Base-by-base conservation (phyloP, 2,888 invertebrate species). In the Parnassius glacialis region DNA sequence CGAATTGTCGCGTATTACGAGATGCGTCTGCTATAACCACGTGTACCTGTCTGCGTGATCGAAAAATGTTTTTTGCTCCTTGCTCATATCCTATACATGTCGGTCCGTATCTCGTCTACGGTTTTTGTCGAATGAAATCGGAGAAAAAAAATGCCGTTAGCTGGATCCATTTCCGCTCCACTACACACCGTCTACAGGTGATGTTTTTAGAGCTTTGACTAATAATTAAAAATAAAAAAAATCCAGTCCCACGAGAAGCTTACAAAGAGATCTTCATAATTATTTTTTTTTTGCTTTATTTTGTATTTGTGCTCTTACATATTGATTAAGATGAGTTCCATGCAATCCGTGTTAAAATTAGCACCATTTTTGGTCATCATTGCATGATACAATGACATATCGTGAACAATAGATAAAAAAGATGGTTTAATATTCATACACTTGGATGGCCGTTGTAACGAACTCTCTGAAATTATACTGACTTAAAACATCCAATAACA, bases 131-230 rank as follows among this genome's bases (percentile, higher is more conserved):
- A 79, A 80, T 81, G 80, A 80, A 81, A 78, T 73, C 70, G 74
- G 78, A 72, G 75, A 80, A 48, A 59, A n/a, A 88, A 84, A 86
- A 74, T 77, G 70, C 89, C 90, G 90, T 90, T 90, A 90, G 81
- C 75, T 81, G 81, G 80, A 85, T 87, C 82, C 84, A 81, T 90
- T 90, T 90, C 89, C 89, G 90, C 89, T 81, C 80, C 81, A 84
- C 81, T 88, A 83, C 84, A 77, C 87, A 77, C 76, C 82, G 83
- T 81, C 77, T 85, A 89, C 88, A 87, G 88, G 88, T 90, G 88
- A 85, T 82, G 83, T 81, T 85, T 83, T 81, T 76, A 73, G 52
- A 78, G 78, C 78, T 79, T 84, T 56, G 81, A 79, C 80, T 83
- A 84, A 85, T 85, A 87, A 87, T 89, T 84, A 86, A 88, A 86